Evolutionary conservation across 2,797 vertebrate species (phyloP), one percentile per base, ranked within the genome.

Genomic region (Jordanella pulchra): DNA sequence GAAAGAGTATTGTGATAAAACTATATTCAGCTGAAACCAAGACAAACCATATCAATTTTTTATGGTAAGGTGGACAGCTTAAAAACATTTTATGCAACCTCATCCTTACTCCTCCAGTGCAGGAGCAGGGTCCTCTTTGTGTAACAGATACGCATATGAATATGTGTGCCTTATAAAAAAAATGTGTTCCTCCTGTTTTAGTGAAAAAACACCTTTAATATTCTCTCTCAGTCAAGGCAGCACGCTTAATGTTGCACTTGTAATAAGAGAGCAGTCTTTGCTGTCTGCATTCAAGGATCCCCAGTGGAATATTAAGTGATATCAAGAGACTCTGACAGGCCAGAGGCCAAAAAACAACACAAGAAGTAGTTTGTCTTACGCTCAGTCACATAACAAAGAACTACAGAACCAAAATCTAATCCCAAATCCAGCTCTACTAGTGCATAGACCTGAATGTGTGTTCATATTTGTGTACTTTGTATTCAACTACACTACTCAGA

Each of bases 231-330:
- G 25, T 11, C 72, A 51, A 78, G 32, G 39, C 60, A 75, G 61
- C 23, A 53, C 70, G 65, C 69, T 76, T 77, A 18, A 77, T 77
- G 4, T 6, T 14, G 47, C 68, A 42, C 66, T 61, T 68, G 48
- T 66, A 67, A 80, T 72, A 71, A 72, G 55, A 78, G 45, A 80
- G 66, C 67, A 61, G 56, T 55, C 58, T 82, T 64, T 64, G 76
- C 75, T 69, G 76, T 60, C 48, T 60, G 80, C 81, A 50, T 66
- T 82, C 78, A 73, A 78, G 27, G 23, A 84, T 71, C 77, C 76
- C 75, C 73, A 54, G 78, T 74, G 83, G 85, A 90, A 88, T 86
- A 79, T 85, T 85, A 87, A 90, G 77, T 67, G 83, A 72, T 85
- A 39, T 76, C 76, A 78, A 81, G 78, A 80, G 70, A 47, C 18